Conservation (phyloP, 2,888 invertebrate genomes). For the Creontiades dilutus region DNA sequence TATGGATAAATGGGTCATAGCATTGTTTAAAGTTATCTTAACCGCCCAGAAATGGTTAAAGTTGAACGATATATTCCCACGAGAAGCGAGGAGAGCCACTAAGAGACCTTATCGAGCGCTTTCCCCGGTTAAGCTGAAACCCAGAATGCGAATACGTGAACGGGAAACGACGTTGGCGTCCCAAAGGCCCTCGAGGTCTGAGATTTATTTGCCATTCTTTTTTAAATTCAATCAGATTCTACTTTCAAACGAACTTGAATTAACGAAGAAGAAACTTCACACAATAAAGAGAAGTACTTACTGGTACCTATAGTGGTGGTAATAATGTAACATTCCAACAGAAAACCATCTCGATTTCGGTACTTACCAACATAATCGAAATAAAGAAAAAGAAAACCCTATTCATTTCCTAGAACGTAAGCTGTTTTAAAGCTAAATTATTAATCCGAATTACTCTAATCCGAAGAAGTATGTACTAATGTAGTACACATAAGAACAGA, state of each 20-base stretch:
- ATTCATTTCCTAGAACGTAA: too few relatives aligned
- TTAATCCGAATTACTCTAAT: too few relatives aligned
- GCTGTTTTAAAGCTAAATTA: too few relatives aligned
- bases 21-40: conserved; percentile 55
- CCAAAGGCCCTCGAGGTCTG: not conserved
- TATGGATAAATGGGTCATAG: conserved; percentile 34
- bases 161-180: not conserved
- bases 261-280: too few relatives aligned
- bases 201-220: conserved; percentile 21
- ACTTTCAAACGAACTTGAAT: not conserved
- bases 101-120: conserved; percentile 43
- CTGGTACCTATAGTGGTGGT: too few relatives aligned
- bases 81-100: not conserved
- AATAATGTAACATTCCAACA: too few relatives aligned
- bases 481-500: too few relatives aligned
- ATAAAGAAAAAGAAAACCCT: too few relatives aligned
- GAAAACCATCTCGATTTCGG: too few relatives aligned
- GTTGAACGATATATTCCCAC: conserved; percentile 55
- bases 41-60: conserved; percentile 49
- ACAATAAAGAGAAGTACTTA: too few relatives aligned
- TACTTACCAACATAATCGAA: too few relatives aligned
- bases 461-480: too few relatives aligned
- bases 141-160: conserved; percentile 50
- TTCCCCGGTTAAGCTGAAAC: not conserved
- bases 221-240: not conserved